Conservation (phyloP, 2,888 invertebrate genomes). For the Gortyna flavago region DNA sequence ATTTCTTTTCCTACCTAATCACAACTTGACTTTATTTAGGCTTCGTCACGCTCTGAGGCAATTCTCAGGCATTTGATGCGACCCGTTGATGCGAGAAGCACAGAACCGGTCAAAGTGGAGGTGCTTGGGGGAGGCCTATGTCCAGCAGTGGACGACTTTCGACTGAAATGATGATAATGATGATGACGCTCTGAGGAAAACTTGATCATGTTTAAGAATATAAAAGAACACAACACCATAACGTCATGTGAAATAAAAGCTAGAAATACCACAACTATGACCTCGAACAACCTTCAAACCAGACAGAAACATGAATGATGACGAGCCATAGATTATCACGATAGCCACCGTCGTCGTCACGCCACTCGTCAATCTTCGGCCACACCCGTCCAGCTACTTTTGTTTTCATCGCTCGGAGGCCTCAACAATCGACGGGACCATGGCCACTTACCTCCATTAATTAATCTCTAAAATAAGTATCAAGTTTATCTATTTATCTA, state of each 20-base stretch:
- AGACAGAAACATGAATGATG: conserved; percentile 33
- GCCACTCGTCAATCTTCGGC: conserved; percentile 11
- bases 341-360: background rate
- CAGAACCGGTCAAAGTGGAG: too few relatives aligned
- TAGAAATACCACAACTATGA: background rate
- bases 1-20: background rate
- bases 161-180: too few relatives aligned
- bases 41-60: too few relatives aligned
- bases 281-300: conserved; percentile 18
- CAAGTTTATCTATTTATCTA: conserved; percentile 3
- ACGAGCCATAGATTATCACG: conserved; percentile 11
- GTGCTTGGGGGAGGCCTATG: too few relatives aligned
- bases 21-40: background rate
- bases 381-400: conserved; percentile 54
- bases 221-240: background rate
- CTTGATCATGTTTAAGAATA: background rate
- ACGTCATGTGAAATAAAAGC: background rate
- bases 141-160: too few relatives aligned
- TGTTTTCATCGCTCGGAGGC: conserved; percentile 52
- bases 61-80: too few relatives aligned
- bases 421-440: conserved; percentile 31
- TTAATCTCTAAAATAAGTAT: conserved; percentile 49
- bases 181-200: too few relatives aligned
- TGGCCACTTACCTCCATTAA: conserved; percentile 53
- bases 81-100: too few relatives aligned